These are phyloP conservation scores for Rhinogobio ventralis DNA, from an alignment of 2,797 vertebrate species.

Conservation along the genomic window DNA sequence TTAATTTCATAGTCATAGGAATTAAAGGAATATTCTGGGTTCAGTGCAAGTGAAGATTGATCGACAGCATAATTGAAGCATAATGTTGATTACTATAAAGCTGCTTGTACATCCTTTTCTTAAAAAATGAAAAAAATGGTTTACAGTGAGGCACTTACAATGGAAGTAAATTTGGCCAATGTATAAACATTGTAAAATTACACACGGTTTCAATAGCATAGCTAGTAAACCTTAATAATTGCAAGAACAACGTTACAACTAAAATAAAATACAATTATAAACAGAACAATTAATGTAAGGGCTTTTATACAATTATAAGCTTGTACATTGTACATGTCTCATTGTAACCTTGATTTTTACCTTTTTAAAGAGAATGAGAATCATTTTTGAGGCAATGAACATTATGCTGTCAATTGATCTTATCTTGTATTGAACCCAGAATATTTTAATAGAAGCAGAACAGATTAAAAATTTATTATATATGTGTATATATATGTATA, in stretches of 20 bases:
- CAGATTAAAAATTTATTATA: too few relatives aligned
- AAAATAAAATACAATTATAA: neutral
- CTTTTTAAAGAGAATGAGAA: neutral
- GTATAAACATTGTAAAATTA: neutral
- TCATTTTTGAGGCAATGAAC: neutral
- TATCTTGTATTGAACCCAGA: neutral
- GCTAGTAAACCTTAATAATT: neutral
- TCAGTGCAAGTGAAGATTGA: neutral
- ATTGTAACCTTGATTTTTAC: neutral
- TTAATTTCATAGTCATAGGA: slow-evolving; percentile 37
- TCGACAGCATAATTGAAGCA: neutral
- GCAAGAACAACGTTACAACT: neutral
- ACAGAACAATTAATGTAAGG: neutral
- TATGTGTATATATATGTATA: too few relatives aligned
- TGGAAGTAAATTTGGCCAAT: neutral
- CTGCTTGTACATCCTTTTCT: neutral
- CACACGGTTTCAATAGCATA: neutral
- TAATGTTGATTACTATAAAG: neutral
- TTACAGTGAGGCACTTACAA: neutral
- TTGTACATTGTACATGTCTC: neutral
- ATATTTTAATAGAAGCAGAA: neutral
- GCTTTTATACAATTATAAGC: neutral
- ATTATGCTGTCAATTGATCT: neutral
- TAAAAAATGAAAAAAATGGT: neutral
- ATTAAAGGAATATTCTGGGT: slow-evolving; percentile 43